These are phyloP conservation scores for Lontra canadensis DNA, from an alignment of 2,113 vertebrate genomes.

Conservation along the genomic window DNA sequence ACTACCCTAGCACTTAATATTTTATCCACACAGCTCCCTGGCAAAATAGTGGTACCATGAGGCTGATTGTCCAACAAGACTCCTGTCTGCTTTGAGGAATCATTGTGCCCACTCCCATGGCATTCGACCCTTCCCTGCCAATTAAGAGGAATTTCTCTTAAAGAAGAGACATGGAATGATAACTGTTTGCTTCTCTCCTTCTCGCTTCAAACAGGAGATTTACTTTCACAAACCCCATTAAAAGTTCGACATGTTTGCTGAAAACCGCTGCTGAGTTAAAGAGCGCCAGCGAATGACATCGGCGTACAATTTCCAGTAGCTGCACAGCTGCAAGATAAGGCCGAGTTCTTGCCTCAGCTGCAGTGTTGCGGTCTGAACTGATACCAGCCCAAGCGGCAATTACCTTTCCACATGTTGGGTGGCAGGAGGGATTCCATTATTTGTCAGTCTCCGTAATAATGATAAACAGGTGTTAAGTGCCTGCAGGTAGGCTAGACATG, in stretches of 20 bases:
- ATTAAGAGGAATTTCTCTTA: conserved; percentile 52
- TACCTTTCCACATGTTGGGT: neutral
- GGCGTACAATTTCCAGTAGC: neutral
- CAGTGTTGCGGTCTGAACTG: neutral
- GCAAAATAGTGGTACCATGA: conserved; percentile 47
- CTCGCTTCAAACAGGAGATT: conserved; percentile 70
- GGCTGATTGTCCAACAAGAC: conserved; percentile 55
- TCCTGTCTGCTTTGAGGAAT: conserved; percentile 52
- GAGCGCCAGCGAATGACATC: conserved; percentile 10
- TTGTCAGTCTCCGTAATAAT: conserved; percentile 48
- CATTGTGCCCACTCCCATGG: neutral
- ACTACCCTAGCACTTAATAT: conserved; percentile 73
- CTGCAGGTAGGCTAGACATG: neutral
- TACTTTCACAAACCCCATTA: conserved; percentile 59
- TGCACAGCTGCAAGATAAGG: conserved; percentile 19
- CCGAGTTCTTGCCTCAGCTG: neutral
- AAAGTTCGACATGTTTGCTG: conserved; percentile 42
- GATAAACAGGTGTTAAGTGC: conserved; percentile 38
- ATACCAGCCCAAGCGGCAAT: neutral
- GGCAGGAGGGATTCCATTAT: neutral
- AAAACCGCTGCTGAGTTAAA: conserved; percentile 48
- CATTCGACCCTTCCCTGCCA: neutral
- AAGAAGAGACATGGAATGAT: conserved; percentile 61
- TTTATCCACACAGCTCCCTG: conserved; percentile 66
- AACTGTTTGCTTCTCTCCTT: conserved; percentile 64